These are phyloP conservation scores for Bostrychus sinensis DNA, from an alignment of 2,113 vertebrate species.

Conservation along the genomic window DNA sequence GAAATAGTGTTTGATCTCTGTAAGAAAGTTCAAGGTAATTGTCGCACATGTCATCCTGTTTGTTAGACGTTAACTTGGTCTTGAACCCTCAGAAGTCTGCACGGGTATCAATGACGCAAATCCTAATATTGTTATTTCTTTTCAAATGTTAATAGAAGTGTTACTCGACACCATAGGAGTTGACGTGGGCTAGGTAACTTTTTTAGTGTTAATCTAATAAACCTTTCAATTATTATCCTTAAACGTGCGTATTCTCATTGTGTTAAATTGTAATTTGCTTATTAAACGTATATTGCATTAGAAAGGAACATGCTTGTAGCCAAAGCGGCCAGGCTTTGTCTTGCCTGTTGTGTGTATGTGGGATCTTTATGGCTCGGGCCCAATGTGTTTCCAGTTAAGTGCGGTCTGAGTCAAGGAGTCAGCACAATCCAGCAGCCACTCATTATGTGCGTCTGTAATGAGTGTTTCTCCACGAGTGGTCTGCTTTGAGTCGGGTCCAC, in stretches of 20 bases:
- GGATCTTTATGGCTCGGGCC: slow-evolving; percentile 37
- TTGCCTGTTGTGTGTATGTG: slow-evolving; percentile 21
- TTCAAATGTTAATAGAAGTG: neutral
- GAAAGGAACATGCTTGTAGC: slow-evolving; percentile 1
- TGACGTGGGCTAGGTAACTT: neutral
- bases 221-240: neutral
- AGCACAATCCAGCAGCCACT: slow-evolving; percentile 68
- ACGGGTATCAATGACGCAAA: neutral
- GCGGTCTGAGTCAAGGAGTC: slow-evolving; percentile 66
- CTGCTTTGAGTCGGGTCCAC: slow-evolving; percentile 25
- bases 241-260: neutral
- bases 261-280: neutral
- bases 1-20: neutral
- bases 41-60: neutral
- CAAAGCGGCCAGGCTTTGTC: neutral
- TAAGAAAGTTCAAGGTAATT: neutral
- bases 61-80: neutral
- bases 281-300: neutral
- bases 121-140: neutral
- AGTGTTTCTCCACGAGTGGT: slow-evolving; percentile 60
- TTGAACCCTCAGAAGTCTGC: too few relatives aligned
- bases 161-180: neutral
- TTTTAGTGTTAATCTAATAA: too few relatives aligned
- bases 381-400: slow-evolving; percentile 75
- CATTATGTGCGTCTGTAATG: slow-evolving; percentile 75